phyloP scores from a whole-genome alignment of 2,113 vertebrate species.

The Phycodurus eques region DNA sequence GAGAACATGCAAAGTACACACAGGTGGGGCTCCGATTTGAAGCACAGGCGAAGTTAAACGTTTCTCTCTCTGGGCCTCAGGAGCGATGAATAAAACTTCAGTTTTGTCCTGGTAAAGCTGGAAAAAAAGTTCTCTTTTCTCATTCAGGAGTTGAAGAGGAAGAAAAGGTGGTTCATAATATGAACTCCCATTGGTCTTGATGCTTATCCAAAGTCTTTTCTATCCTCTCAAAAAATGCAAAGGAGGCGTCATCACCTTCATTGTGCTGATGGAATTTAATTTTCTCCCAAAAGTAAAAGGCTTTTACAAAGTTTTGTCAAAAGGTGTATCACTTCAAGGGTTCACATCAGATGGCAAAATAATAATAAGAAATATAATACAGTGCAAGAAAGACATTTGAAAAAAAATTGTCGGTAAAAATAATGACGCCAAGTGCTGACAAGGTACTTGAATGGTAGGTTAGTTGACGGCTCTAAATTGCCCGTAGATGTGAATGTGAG shows the following conservation, averaged over 20 bases:
- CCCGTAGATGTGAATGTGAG: no score
- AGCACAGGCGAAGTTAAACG: neutral
- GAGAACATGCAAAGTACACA: no score
- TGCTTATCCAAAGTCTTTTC: slow-evolving; percentile 6
- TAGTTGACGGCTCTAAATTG: no score
- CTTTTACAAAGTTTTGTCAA: slow-evolving; percentile 6
- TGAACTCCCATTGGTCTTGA: neutral
- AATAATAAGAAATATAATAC: slow-evolving; percentile 3
- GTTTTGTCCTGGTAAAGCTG: neutral
- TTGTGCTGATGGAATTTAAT: neutral
- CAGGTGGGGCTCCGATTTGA: no score
- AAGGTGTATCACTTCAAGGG: slow-evolving; percentile 6
- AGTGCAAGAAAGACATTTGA: neutral
- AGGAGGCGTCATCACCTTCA: neutral
- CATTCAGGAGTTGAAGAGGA: slow-evolving; percentile 11
- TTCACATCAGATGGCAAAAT: slow-evolving; percentile 13
- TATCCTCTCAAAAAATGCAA: neutral
- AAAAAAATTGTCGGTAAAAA: neutral
- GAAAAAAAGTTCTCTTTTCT: neutral
- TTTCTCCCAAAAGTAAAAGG: slow-evolving; percentile 8
- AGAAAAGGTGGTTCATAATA: neutral
- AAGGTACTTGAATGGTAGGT: neutral
- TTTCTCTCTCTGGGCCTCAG: neutral
- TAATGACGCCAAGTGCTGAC: neutral
- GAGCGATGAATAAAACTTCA: neutral